Base-by-base conservation (phyloP, 1,140 invertebrate species). In the Thalassaphorura encarpata region DNA sequence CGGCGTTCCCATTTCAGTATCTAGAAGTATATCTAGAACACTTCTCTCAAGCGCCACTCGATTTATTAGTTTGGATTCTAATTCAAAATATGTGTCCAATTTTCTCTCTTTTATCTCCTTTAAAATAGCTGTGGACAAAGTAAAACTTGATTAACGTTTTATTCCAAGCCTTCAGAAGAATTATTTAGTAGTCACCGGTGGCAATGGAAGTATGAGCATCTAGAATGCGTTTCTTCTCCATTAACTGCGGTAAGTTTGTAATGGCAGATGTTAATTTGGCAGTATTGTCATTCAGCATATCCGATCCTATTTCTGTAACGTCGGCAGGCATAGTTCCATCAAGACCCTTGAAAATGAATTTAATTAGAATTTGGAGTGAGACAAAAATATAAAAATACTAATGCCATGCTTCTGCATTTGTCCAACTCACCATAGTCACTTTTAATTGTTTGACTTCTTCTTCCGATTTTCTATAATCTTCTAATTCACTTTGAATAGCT, bases 171-270 rank as follows among this genome's bases (percentile, higher is more conserved):
- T 31, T 15, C 36, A 58, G 64, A 46, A 3, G 19, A 23, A 39
- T 28, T 18, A 23, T 54, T 46, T 45, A 13, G 11, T 41, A 53
- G 29, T 67, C 72, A 81, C 83, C 83, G 63, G 94, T 98, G 8
- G 96, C 96, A 64, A 99, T 85, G 57, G 91, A 96, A 13, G 92
- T 99, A 70, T 99, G 97, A 84, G 97, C 93, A 70, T 99, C 95
- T 64, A 99, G 95, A 6, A 98, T 77, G 45, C 91, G 76, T 71
- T 99, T 99, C 75, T 90, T 95, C 73, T 99, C 94, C 67, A 99
- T 78, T 3, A 99, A 75, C 70, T 98, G 91, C 16, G 96, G 96
- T 60, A 99, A 75, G 4, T 89, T 94, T 71, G 90, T 93, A 2
- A 97, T 89, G 42, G 96, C 94, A 60, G 81, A 90, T 4, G 92